Base-by-base conservation (phyloP, 35 echinoderm and acorn worm species). In the Apostichopus californicus region DNA sequence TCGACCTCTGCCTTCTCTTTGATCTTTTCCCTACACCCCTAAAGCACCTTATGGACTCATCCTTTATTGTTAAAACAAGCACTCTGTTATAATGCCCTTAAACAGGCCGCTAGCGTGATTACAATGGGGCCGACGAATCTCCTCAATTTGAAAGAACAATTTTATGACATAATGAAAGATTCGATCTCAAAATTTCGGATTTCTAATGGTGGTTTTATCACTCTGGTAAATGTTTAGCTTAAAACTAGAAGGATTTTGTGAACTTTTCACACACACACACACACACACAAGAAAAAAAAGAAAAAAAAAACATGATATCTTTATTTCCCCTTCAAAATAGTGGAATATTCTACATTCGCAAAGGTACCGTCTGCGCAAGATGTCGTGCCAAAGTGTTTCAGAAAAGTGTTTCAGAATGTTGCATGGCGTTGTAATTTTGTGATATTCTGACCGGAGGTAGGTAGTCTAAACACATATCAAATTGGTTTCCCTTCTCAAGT, bases 51-150 rank as follows among this genome's bases (percentile, higher is more conserved):
- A 75, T 75, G 71, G 21, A 75, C 57, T 18, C 81, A 85, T 85
- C 81, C 57, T 85, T 85, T 85, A 85, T 85, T 58, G 81, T 85
- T 85, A 58, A 85, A 85, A 85, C 81, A 85, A 85, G 20, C 57
- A 20, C 55, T 56, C 56, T 17, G 55, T 85, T 56, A 58, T 58
- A 85, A 54, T 25, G 57, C 20, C 7, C 57, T 59, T 59, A 23
- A 85, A 56, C 55, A 56, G 55, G 56, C 55, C 56, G 81, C 55
- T 52, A 8, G 57, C 56, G 55, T 85, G 55, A 85, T 85, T 54
- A 56, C 55, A 58, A 54, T 8, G 81, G 54, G 81, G 81, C 81
- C 55, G 57, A 56, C 57, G 17, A n/a, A 60, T 85, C 54, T n/a
- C 5, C 54, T 58, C 57, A 85, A 85, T 58, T 85, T 58, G 81